Evolutionary conservation across 2,113 vertebrate species (phyloP), one percentile per base, ranked within the genome.

Genomic region (Mastomys natalensis): DNA sequence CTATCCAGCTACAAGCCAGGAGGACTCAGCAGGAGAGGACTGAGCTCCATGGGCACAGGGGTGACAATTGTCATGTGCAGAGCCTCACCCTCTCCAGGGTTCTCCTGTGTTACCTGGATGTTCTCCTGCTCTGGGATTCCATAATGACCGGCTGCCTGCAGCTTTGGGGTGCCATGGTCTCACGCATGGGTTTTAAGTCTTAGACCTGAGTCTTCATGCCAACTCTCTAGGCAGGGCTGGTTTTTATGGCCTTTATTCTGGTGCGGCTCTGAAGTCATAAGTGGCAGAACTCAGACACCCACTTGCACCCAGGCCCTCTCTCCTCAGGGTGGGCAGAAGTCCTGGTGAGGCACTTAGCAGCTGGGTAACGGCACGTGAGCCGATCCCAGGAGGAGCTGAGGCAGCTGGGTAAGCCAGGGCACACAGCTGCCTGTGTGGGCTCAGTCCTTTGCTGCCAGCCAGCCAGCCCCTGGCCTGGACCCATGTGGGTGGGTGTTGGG

Each of bases 361-460:
- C n/a, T 31, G 90, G 76, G 3, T 74, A 37, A 1, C 1, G 3
- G 91, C 3, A 2, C 2, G 3, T 72, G 87, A 89, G 94, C 91
- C n/a, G 68, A 2, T 55, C 51, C 40, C 16, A 1, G 34, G 73
- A 34, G 43, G 68, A 77, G 77, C 76, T 0, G 29, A 93, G 92
- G 64, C 19, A 5, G 62, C 43, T 0, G n/a, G 40, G 89, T 5
- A 89, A 93, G 74, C 82, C 21, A 58, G 26, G 80, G 68, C 87
- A 43, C 89, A 60, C 85, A 77, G 92, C 93, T 87, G 92, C 84
- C 87, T 78, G 73, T 88, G 96, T 91, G 93, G 96, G 92, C 74
- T 93, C 78, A 55, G 89, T 74, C 91, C 85, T 70, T 72, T 80
- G 92, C 43, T 19, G 10, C 90, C 62, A 74, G 96, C 90, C 77